Evolutionary conservation across 2,797 vertebrate species (phyloP).

Genomic region (Petrocephalus schoutedeni): DNA sequence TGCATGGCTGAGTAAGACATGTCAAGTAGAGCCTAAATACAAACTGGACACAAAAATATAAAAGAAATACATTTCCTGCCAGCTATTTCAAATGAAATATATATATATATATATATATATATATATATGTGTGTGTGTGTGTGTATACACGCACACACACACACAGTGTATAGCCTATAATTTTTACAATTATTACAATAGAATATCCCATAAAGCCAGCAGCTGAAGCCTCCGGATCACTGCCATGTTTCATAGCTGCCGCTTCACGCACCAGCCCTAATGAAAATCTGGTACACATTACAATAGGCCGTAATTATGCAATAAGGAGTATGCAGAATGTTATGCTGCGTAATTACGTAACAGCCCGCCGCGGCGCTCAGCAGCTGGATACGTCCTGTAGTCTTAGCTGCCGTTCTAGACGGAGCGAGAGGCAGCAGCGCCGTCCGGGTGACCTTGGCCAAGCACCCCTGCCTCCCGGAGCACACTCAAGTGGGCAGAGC

Average conservation of each 20-base stretch:
- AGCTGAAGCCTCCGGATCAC: neutral
- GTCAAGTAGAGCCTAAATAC: neutral
- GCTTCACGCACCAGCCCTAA: neutral
- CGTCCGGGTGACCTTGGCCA: neutral
- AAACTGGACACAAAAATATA: neutral
- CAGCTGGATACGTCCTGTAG: neutral
- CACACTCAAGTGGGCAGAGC: neutral
- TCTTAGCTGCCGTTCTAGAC: neutral
- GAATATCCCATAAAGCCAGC: neutral
- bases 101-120: no score
- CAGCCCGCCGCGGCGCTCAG: neutral
- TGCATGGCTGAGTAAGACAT: neutral
- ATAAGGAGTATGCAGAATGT: neutral
- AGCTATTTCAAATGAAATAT: no score
- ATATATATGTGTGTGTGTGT: neutral
- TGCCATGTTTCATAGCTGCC: neutral
- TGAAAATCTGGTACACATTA: neutral
- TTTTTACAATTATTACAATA: neutral
- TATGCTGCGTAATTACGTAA: neutral
- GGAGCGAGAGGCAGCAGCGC: neutral
- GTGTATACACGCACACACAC: neutral
- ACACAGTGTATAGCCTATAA: neutral
- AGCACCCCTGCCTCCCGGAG: no score
- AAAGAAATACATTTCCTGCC: no score
- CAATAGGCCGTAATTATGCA: conserved; percentile 4